Evolutionary conservation across 1,140 invertebrate species (phyloP), one percentile per base, ranked within the genome.

Genomic region (Hestina assimilis): DNA sequence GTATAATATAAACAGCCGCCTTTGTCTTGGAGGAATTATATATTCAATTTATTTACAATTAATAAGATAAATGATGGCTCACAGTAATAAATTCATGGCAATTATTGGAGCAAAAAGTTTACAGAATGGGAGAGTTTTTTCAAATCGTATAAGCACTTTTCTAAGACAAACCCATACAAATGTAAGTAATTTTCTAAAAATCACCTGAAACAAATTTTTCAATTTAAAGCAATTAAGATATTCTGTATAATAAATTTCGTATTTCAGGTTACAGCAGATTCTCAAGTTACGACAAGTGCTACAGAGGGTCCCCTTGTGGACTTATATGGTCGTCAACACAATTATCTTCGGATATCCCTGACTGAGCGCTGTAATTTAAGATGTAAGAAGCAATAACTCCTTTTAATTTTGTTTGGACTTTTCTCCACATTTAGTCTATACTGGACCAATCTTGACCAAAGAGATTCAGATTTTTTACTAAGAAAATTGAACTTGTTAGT

Each of bases 361-460:
- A 99, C 97, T 2, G 98, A 99, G 86, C 91, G 93, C 57, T 99
- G 98, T 79, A 99, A 99, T 89, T 91, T 99, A 40, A 90, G 98
- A 91, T 99, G 98, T 87, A 50, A 75, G 81, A 33, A 6, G n/a
- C n/a, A n/a, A n/a, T n/a, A n/a, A n/a, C n/a, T n/a, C n/a, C n/a
- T n/a, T n/a, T n/a, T n/a, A n/a, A n/a, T n/a, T n/a, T n/a, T n/a
- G n/a, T n/a, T n/a, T n/a, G n/a, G n/a, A n/a, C n/a, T n/a, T n/a
- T n/a, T n/a, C n/a, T n/a, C n/a, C n/a, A n/a, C n/a, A n/a, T n/a
- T n/a, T n/a, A n/a, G n/a, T n/a, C n/a, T n/a, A n/a, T n/a, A n/a
- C n/a, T n/a, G n/a, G n/a, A n/a, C n/a, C n/a, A n/a, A n/a, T n/a
- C n/a, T n/a, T n/a, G n/a, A n/a, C n/a, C n/a, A n/a, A n/a, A n/a